Conservation (phyloP, 2,797 vertebrate genomes). For the Chloroceryle inda region DNA sequence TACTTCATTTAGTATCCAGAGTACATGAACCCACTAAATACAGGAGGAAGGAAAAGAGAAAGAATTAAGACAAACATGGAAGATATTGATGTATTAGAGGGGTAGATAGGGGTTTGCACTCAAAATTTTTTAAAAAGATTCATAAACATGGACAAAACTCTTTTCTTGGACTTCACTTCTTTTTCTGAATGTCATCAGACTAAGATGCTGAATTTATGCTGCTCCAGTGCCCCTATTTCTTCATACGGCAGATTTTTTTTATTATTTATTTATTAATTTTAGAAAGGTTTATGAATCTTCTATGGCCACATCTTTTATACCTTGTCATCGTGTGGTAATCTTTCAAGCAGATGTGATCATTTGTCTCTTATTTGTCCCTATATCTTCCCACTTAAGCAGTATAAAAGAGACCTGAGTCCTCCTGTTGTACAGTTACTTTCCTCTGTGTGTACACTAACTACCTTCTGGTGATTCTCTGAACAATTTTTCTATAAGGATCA, state of each 20-base stretch:
- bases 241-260: background rate
- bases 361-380: background rate
- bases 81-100: background rate
- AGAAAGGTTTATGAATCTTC: background rate
- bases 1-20: constrained; percentile 88
- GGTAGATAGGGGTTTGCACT: background rate
- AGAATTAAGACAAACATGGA: background rate
- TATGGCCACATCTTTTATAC: background rate
- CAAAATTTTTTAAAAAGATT: background rate
- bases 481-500: background rate
- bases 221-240: background rate
- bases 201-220: background rate
- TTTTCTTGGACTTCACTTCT: background rate
- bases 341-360: background rate
- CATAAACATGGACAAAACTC: background rate
- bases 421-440: background rate
- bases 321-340: background rate
- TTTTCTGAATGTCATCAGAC: background rate
- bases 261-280: background rate
- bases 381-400: background rate
- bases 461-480: background rate
- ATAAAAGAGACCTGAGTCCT: background rate
- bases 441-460: background rate
- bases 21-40: constrained; percentile 88
- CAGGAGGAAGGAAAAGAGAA: background rate